Conservation (phyloP, 2,888 invertebrate species). For the Leptinotarsa juncta region DNA sequence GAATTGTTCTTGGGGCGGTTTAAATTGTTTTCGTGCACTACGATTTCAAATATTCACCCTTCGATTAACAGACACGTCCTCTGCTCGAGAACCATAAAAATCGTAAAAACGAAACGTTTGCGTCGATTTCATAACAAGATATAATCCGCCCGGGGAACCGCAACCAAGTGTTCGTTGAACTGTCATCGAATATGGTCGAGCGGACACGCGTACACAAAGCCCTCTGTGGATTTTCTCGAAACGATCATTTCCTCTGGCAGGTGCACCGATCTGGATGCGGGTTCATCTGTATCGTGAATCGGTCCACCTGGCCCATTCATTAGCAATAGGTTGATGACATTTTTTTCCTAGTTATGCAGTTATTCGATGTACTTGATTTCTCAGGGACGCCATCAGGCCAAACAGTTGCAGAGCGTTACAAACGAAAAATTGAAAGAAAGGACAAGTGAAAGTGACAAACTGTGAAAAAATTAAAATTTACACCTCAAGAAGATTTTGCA, state of each 20-base stretch:
- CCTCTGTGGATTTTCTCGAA: background rate
- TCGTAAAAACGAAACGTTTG: background rate
- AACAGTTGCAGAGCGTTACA: too few relatives aligned
- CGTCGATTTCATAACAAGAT: constrained; percentile 1
- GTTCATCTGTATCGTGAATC: background rate
- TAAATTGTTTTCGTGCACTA: too few relatives aligned
- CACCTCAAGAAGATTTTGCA: too few relatives aligned
- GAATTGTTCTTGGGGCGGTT: too few relatives aligned
- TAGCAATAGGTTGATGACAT: background rate
- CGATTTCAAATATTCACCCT: too few relatives aligned
- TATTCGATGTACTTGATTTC: too few relatives aligned
- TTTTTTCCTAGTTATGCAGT: background rate
- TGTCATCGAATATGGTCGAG: constrained; percentile 1
- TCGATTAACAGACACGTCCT: too few relatives aligned
- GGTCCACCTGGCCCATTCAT: background rate
- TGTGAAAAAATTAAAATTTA: too few relatives aligned
- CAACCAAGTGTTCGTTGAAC: background rate
- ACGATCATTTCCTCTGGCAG: background rate
- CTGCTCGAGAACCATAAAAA: background rate
- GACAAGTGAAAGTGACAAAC: too few relatives aligned
- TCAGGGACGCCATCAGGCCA: too few relatives aligned
- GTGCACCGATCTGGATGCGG: constrained; percentile 7
- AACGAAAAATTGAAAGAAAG: too few relatives aligned
- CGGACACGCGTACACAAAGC: constrained; percentile 1
- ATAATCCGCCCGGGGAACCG: background rate